Evolutionary conservation across 1,140 invertebrate genomes (phyloP), one percentile per base, ranked within the genome.

Genomic region (Plutomurus gul): DNA sequence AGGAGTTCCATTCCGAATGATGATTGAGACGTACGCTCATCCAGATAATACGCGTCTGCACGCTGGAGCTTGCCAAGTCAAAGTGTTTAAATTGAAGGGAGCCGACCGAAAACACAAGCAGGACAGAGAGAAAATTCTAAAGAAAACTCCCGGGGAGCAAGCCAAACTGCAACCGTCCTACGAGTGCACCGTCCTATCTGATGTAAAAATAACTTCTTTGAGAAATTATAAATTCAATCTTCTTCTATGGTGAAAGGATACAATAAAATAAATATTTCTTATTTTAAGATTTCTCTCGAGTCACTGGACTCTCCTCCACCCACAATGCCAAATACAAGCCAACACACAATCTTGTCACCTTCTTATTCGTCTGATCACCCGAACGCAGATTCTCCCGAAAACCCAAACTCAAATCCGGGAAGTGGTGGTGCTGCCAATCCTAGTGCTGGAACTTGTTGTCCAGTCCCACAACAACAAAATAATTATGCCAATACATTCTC

Each of bases 61-160:
- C 86, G 94, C 94, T 25, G 96, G 94, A 36, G 97, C 96, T 18
- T 98, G 96, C 85, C 96, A 98, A 87, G 81, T 82, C 22, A 82
- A 82, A 76, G 81, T 82, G 20, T 82, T 82, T 60, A 82, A 82
- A 88, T 87, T 97, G 65, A 98, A 98, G 88, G 97, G 97, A 16
- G 97, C 96, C 0, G 96, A 99, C 87, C 89, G 97, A 60, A 99
- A 99, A 86, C 96, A 98, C 85, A 98, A 98, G 87, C 97, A 98
- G 85, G 97, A 99, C 87, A 88, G 95, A 18, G 96, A 98, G 85
- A 98, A 98, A 87, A 96, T 99, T 85, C 90, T 94, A 84, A 94
- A 96, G 84, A 88, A 95, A 79, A 93, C 95, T 16, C 89, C 91
- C 30, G 88, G 91, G 16, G 96, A 98, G 87, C 93, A 96, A 85